Evolutionary conservation across 37 sponge, comb jelly and placozoan species (phyloP).

Genomic region (Lycopodina hypogea): DNA sequence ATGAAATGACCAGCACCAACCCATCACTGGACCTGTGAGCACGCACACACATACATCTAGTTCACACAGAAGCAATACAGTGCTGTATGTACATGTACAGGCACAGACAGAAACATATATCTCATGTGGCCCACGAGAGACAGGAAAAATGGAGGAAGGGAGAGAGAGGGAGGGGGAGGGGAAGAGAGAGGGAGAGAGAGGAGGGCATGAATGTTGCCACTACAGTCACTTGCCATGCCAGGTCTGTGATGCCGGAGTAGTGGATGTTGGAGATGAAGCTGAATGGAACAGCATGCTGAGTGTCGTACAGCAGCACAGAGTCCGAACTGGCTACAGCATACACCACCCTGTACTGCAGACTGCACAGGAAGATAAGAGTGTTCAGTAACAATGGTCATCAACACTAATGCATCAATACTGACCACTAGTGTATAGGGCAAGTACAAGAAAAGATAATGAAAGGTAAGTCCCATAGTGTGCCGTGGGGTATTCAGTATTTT

Average conservation of each 20-base stretch:
- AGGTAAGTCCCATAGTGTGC: no score
- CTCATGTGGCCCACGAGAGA: not conserved
- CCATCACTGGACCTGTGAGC: slow-evolving; percentile 93
- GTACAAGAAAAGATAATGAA: no score
- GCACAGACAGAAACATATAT: not conserved
- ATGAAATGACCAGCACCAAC: slow-evolving; percentile 66
- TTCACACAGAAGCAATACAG: not conserved
- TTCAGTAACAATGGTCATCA: not conserved
- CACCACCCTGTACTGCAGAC: slow-evolving; percentile 91
- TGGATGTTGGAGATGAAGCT: slow-evolving; percentile 82
- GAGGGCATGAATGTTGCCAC: no score
- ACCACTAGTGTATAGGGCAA: no score
- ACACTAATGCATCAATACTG: no score
- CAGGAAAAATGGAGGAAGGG: no score
- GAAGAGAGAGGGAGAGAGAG: no score
- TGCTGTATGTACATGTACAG: no score
- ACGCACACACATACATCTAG: no score
- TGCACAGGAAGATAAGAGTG: slow-evolving; percentile 14
- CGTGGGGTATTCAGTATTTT: no score
- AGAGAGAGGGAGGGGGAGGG: no score
- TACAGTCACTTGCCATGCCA: slow-evolving; percentile 85
- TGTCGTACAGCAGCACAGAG: slow-evolving; percentile 86
- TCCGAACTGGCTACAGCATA: slow-evolving; percentile 91
- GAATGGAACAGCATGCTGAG: slow-evolving; percentile 83
- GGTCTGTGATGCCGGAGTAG: slow-evolving; percentile 91